A percentile compares a stretch with the other conserved stretches of the same genome.
These are phyloP conservation scores for Olivierus martensii DNA, from an alignment of 1,140 invertebrate species.

Conservation along the genomic window DNA sequence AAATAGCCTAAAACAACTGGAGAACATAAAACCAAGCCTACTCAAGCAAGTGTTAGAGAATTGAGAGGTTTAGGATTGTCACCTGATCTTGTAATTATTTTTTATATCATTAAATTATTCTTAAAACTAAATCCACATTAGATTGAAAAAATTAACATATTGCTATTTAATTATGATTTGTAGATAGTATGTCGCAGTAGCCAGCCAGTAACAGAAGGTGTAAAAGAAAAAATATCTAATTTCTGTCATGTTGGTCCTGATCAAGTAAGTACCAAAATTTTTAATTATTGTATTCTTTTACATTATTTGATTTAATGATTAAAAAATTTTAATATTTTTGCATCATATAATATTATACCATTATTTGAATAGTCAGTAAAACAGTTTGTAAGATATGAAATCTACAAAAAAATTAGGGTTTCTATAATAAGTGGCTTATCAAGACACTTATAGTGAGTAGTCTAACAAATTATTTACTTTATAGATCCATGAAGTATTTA, in stretches of 20 bases:
- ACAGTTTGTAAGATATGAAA: no score
- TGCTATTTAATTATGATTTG: constrained; percentile 12
- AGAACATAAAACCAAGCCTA: constrained; percentile 97
- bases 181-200: constrained; percentile 82
- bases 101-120: background rate
- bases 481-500: no score
- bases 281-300: no score
- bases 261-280: constrained; percentile 53
- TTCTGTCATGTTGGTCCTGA: constrained; percentile 90
- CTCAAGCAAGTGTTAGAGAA: constrained; percentile 87
- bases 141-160: background rate
- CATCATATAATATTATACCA: no score
- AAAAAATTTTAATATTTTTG: no score
- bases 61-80: constrained; percentile 78
- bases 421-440: no score
- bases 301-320: no score
- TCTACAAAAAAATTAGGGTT: no score
- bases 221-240: constrained; percentile 90
- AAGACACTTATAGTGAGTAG: no score
- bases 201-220: constrained; percentile 56
- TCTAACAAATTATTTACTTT: no score
- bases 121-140: background rate
- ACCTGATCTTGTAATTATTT: constrained; percentile 60
- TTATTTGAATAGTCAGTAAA: no score
- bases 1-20: constrained; percentile 39